Evolutionary conservation across 2,113 vertebrate genomes (phyloP).

Genomic region (Eudyptes chrysolophus): DNA sequence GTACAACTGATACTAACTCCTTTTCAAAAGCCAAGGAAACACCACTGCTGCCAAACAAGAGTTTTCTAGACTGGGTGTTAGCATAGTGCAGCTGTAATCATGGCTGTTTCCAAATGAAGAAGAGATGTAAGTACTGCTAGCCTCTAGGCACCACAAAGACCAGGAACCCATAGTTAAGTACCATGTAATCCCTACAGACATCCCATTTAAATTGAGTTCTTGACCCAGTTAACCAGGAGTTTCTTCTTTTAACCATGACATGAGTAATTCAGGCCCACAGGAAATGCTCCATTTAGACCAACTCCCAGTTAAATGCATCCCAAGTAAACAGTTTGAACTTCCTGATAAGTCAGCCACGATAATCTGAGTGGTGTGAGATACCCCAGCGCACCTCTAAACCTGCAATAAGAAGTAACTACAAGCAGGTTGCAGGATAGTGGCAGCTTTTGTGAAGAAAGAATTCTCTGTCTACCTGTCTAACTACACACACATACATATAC

Average conservation of each 20-base stretch:
- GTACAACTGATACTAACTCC: background rate
- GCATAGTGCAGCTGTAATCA: background rate
- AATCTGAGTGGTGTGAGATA: background rate
- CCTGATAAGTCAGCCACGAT: background rate
- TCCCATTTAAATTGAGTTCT: constrained; percentile 26
- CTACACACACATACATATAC: background rate
- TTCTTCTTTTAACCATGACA: constrained; percentile 45
- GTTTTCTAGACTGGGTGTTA: background rate
- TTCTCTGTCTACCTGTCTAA: background rate
- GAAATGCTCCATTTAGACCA: constrained; percentile 27
- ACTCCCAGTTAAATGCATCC: background rate
- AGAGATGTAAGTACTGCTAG: background rate
- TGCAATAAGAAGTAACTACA: background rate
- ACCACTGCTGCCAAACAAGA: background rate
- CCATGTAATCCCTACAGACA: constrained; percentile 29
- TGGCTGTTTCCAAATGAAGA: background rate
- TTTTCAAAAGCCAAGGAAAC: background rate
- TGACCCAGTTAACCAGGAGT: constrained; percentile 46
- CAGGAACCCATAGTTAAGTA: constrained; percentile 18
- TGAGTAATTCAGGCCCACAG: background rate
- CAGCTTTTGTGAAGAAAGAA: background rate
- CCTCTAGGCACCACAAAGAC: background rate
- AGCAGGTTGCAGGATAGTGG: background rate
- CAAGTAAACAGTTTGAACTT: constrained; percentile 27
- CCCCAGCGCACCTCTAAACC: background rate